Evolutionary conservation across 2,113 vertebrate species (phyloP).

Genomic region (Dromas ardeola): DNA sequence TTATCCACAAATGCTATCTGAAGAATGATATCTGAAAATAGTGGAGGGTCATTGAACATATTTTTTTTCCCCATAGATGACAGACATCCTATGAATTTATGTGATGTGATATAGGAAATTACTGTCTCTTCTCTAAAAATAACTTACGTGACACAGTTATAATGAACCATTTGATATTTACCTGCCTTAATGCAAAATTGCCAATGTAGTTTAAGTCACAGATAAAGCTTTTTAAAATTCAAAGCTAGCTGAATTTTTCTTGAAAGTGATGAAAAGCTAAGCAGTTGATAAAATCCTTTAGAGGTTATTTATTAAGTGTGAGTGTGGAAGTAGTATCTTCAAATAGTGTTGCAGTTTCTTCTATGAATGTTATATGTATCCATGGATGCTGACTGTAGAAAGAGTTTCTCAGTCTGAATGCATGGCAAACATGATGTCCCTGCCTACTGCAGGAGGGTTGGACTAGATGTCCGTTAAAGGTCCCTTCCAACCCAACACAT

Average conservation of each 20-base stretch:
- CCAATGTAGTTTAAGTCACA: not conserved
- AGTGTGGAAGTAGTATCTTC: not conserved
- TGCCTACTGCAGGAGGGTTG: too few relatives aligned
- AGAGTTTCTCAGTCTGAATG: not conserved
- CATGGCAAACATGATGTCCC: not conserved
- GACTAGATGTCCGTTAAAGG: too few relatives aligned
- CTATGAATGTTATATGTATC: accelerated
- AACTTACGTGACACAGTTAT: not conserved
- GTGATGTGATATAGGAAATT: not conserved
- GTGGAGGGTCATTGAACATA: accelerated
- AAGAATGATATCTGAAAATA: not conserved
- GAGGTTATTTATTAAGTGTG: not conserved
- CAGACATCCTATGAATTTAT: not conserved
- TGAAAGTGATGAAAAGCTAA: not conserved
- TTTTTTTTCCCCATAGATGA: not conserved
- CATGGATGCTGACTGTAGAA: not conserved
- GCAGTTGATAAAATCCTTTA: not conserved
- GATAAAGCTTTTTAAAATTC: not conserved
- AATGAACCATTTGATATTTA: not conserved
- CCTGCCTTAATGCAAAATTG: not conserved
- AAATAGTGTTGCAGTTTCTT: not conserved
- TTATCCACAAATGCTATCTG: not conserved
- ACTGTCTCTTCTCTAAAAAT: not conserved
- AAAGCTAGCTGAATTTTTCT: not conserved
- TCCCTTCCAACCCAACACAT: too few relatives aligned